Evolutionary conservation across 2,797 vertebrate genomes (phyloP), one percentile per base, ranked within the genome.

Genomic region (Enteromius mattozi): DNA sequence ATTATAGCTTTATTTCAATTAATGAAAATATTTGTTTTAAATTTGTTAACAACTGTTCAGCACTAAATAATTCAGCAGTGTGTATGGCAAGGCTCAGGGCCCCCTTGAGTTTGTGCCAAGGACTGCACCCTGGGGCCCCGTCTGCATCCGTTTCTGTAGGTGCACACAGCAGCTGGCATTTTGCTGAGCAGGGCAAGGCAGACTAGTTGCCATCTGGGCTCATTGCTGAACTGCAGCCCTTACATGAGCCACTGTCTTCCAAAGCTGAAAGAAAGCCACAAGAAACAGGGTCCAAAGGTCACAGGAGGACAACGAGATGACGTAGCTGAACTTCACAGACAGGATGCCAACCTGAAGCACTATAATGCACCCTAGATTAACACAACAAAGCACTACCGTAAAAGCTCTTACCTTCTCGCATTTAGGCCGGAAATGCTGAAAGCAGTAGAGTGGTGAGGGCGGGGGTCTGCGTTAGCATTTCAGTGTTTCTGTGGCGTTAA

Each of bases 111-210:
- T 40, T 66, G 59, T 51, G 76, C 54, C 75, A 21, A 83, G 54
- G 81, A 82, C 37, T 40, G 21, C 49, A 54, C 76, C 51, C 45
- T 56, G 42, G 61, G 85, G 54, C 78, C 17, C 45, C 49, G 37
- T 40, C 27, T 82, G 81, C 71, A 42, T 81, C 88, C 47, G 72
- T 85, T 86, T 81, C 80, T 71, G 80, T 61, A 87, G 79, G 68
- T 84, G 87, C 88, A 86, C 87, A 87, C 79, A 90, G 90, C 91
- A 92, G 92, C 91, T 94, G 92, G 92, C 87, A 80, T 45, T 70
- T n/a, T n/a, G n/a, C n/a, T n/a, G n/a, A n/a, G n/a, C 33, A 5
- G 30, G 5, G 81, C 56, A 40, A 86, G 86, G 86, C 87, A 89
- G 88, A 85, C 88, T 83, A 88, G 81, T 37, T 87, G 89, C 92